These are phyloP conservation scores for Tachina grossa DNA, from an alignment of 2,888 invertebrate species.

Conservation along the genomic window DNA sequence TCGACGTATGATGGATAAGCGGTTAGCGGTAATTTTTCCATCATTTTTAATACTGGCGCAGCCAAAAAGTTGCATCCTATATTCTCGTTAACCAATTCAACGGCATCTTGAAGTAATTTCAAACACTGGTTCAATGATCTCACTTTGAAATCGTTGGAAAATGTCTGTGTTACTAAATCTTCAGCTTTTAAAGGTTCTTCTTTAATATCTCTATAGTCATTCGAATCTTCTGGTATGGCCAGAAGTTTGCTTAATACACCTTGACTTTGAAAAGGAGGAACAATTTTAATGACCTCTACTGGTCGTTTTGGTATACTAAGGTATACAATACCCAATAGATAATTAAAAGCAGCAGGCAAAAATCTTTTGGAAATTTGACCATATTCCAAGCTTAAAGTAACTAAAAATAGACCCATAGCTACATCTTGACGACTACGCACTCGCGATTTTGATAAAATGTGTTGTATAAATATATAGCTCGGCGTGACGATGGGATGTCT, in stretches of 20 bases:
- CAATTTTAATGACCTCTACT: constrained; percentile 85
- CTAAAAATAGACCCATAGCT: constrained; percentile 90
- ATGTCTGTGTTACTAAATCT: constrained; percentile 84
- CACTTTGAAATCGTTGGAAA: constrained; percentile 87
- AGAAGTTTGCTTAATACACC: constrained; percentile 85
- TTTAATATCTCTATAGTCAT: constrained; percentile 71
- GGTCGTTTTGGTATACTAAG: constrained; percentile 87
- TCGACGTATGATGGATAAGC: constrained; percentile 86
- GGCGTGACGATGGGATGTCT: constrained; percentile 95
- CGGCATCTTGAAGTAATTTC: constrained; percentile 85
- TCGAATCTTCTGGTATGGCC: constrained; percentile 82
- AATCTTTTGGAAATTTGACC: constrained; percentile 90
- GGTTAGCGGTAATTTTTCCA: constrained; percentile 85
- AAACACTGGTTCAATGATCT: constrained; percentile 85
- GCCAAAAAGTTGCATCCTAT: constrained; percentile 83
- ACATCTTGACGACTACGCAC: constrained; percentile 87
- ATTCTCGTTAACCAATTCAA: constrained; percentile 81
- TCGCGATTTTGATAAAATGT: constrained; percentile 87
- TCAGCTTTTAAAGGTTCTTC: constrained; percentile 81
- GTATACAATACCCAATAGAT: constrained; percentile 89
- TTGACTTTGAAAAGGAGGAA: constrained; percentile 87
- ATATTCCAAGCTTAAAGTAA: constrained; percentile 90
- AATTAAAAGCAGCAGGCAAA: constrained; percentile 91
- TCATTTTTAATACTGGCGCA: constrained; percentile 84
- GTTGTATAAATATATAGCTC: constrained; percentile 91